Conservation (phyloP, 2,113 vertebrate species). For the Scatophagus argus region DNA sequence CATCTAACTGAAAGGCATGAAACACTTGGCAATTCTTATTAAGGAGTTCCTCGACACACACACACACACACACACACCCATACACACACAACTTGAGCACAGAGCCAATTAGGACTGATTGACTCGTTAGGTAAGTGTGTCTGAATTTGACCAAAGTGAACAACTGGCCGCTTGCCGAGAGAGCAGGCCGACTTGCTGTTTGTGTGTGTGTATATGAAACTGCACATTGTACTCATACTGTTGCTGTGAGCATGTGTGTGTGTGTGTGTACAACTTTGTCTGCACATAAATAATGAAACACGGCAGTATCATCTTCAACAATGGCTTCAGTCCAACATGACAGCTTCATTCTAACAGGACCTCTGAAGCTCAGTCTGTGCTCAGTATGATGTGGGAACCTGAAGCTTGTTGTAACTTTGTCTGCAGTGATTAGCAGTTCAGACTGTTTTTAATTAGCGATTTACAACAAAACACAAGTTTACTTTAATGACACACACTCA, state of each 20-base stretch:
- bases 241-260: conserved; percentile 17
- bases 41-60: conserved; percentile 3
- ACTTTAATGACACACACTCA: background rate
- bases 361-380: background rate
- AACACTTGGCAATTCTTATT: conserved; percentile 18
- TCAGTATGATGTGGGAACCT: background rate
- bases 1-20: background rate
- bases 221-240: conserved; percentile 16
- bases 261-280: background rate
- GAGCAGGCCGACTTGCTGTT: conserved; percentile 1
- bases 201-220: conserved; percentile 27
- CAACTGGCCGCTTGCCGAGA: conserved; percentile 6
- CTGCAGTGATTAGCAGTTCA: background rate
- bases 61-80: background rate
- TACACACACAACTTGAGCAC: background rate
- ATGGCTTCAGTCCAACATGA: conserved; percentile 43
- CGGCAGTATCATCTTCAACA: conserved; percentile 23
- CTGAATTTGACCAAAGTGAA: conserved; percentile 42
- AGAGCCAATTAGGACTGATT: conserved; percentile 32
- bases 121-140: conserved; percentile 16
- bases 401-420: background rate
- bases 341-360: conserved; percentile 13
- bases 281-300: conserved; percentile 36
- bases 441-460: background rate
- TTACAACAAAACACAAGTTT: too few species aligned